Evolutionary conservation across 2,797 vertebrate species (phyloP).

Genomic region (Myotis myotis): DNA sequence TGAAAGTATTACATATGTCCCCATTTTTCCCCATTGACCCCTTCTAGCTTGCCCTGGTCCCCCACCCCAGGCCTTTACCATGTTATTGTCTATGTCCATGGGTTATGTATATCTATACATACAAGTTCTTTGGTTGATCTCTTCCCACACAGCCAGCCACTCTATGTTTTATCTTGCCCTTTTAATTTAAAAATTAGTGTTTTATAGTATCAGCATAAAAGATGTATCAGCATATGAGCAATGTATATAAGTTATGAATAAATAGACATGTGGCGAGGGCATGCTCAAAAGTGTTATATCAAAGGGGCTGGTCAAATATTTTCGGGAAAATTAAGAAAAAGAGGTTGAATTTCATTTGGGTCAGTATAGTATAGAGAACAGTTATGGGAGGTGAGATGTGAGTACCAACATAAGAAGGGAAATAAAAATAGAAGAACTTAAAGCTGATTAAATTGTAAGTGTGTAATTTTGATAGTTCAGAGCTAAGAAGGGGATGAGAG

Average conservation of each 20-base stretch:
- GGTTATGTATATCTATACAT: too few species aligned
- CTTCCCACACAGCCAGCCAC: too few species aligned
- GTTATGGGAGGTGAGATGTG: neutral
- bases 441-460: neutral
- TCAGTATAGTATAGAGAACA: neutral
- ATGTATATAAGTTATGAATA: neutral
- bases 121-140: too few species aligned
- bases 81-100: too few species aligned
- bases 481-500: neutral
- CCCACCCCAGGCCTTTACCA: too few species aligned
- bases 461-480: neutral
- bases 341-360: neutral
- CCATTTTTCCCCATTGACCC: too few species aligned
- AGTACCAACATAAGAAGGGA: neutral
- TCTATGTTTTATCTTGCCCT: neutral
- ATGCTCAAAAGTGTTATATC: neutral
- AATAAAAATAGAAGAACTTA: neutral
- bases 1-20: too few species aligned
- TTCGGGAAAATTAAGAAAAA: slow-evolving; percentile 20
- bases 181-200: neutral
- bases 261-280: neutral
- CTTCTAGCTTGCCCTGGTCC: too few species aligned
- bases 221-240: neutral
- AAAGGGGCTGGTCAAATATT: neutral
- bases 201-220: neutral